A percentile compares a stretch with the other conserved stretches of the same genome.
These are phyloP conservation scores for Drosophila koepferae DNA, from an alignment of 2,888 invertebrate genomes.

Conservation along the genomic window DNA sequence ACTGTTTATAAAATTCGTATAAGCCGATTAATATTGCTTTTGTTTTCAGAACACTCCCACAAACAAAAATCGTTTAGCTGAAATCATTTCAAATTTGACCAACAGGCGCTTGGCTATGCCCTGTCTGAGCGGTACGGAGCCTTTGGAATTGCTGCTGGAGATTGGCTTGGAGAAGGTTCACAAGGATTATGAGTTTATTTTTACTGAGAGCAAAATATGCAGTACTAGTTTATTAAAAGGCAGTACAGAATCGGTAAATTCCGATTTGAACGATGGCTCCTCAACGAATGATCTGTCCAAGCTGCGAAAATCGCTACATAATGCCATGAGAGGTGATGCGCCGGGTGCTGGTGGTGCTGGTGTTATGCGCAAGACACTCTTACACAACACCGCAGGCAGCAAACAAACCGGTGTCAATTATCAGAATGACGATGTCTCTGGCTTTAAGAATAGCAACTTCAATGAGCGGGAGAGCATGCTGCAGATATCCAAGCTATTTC, in stretches of 20 bases:
- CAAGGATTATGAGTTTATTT: constrained; percentile 85
- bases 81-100: constrained; percentile 84
- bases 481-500: constrained; percentile 80
- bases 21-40: neutral
- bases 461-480: constrained; percentile 71
- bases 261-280: constrained; percentile 16
- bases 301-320: constrained; percentile 83
- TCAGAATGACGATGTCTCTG: constrained; percentile 65
- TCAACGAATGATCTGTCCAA: constrained; percentile 62
- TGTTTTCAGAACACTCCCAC: constrained; percentile 82
- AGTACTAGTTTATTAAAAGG: constrained; percentile 73
- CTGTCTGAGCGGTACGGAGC: constrained; percentile 83
- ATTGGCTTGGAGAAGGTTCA: constrained; percentile 84
- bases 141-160: constrained; percentile 84
- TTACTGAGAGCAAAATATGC: constrained; percentile 83
- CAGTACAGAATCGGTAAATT: constrained; percentile 6
- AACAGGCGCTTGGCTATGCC: constrained; percentile 85
- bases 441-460: constrained; percentile 84
- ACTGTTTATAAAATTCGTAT: neutral
- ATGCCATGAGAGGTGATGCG: constrained; percentile 73
- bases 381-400: constrained; percentile 71
- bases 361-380: constrained; percentile 77
- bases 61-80: constrained; percentile 84
- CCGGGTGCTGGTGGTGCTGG: constrained; percentile 24
- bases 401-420: constrained; percentile 49